These are phyloP conservation scores for Saccopteryx bilineata DNA, from an alignment of 2,113 vertebrate species.

Conservation along the genomic window DNA sequence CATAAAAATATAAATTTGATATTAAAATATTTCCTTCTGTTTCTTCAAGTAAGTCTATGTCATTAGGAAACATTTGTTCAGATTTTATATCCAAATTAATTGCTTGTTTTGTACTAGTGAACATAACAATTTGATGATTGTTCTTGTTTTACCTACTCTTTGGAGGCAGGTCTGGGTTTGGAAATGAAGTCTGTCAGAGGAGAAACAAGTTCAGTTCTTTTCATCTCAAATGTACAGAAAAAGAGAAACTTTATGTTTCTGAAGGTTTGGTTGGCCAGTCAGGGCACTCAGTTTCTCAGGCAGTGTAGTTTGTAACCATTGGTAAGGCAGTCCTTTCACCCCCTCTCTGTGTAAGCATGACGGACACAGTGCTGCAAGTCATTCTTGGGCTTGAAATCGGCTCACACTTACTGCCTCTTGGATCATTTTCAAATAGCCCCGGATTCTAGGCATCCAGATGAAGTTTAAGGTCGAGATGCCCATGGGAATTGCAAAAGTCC, in stretches of 20 bases:
- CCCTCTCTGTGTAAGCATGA: fast-evolving
- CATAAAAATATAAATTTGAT: constrained; percentile 63
- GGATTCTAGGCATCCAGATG: not conserved
- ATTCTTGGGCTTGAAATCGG: not conserved
- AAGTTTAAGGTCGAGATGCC: not conserved
- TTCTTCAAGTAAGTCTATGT: constrained; percentile 28
- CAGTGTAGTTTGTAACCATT: not conserved
- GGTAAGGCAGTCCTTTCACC: not conserved
- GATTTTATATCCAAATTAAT: not conserved
- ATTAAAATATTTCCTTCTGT: constrained; percentile 23
- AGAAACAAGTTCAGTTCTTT: constrained; percentile 2
- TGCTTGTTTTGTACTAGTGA: not conserved
- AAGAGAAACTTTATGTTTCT: not conserved
- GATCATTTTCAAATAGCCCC: not conserved
- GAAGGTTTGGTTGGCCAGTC: not conserved
- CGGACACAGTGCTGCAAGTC: not conserved
- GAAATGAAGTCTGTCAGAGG: not conserved
- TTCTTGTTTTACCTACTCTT: constrained; percentile 18
- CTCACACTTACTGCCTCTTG: not conserved
- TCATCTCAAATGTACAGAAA: not conserved
- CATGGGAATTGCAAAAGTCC: not conserved
- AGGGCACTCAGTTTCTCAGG: not conserved
- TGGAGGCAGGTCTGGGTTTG: not conserved
- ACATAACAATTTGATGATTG: not conserved
- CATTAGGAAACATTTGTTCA: not conserved